Evolutionary conservation across 2,888 invertebrate genomes (phyloP).

Genomic region (Onchidella celtica): DNA sequence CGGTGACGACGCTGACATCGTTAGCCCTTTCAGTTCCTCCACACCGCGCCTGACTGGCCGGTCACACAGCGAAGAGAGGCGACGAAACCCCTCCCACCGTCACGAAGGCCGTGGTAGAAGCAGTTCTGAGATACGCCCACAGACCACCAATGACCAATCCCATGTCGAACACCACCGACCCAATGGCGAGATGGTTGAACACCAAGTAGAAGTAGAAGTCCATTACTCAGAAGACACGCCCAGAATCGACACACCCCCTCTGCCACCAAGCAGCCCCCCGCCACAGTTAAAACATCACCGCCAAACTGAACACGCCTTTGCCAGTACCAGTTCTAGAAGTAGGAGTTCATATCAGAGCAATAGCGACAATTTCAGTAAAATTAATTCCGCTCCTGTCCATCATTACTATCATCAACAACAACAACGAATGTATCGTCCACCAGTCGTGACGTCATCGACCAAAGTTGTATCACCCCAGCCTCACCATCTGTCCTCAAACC

Average conservation of each 20-base stretch:
- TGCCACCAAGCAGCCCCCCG: background rate
- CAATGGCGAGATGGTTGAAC: background rate
- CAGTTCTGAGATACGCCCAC: background rate
- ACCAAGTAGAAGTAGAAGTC: background rate
- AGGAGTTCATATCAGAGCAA: background rate
- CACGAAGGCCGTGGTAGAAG: background rate
- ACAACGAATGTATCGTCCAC: constrained; percentile 12
- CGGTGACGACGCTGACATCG: constrained; percentile 17
- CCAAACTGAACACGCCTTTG: background rate
- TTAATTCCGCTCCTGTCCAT: background rate
- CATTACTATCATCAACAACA: background rate
- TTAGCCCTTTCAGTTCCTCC: constrained; percentile 46
- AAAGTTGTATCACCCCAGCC: background rate
- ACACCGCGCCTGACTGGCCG: constrained; percentile 42
- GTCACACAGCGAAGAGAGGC: constrained; percentile 43
- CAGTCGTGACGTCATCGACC: background rate
- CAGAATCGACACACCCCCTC: background rate
- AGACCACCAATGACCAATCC: background rate
- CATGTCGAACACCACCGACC: too few relatives aligned
- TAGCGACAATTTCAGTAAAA: background rate
- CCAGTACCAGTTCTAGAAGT: background rate
- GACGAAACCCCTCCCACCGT: background rate
- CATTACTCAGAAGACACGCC: background rate
- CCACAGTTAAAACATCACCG: too few relatives aligned
- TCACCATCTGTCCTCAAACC: background rate